A percentile compares a stretch with the other conserved stretches of the same genome.
Conservation (phyloP, 2,888 invertebrate species). For the Tholera decimalis region DNA sequence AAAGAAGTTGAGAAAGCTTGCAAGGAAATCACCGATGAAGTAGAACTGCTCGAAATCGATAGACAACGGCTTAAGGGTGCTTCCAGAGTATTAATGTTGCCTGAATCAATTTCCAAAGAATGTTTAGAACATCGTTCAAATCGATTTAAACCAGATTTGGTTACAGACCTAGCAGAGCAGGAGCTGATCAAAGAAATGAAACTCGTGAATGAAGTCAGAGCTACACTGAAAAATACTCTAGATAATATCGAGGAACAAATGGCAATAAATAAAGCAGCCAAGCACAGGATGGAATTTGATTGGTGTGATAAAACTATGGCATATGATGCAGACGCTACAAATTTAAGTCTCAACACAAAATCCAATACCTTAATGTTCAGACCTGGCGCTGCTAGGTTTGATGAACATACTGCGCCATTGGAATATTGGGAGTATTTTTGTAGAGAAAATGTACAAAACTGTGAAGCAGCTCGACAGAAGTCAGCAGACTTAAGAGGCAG, state of each 20-base stretch:
- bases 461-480: constrained; percentile 94
- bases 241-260: constrained; percentile 94
- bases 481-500: constrained; percentile 94
- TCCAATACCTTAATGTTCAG: constrained; percentile 94
- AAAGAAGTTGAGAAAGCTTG: constrained; percentile 91
- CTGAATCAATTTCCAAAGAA: constrained; percentile 94
- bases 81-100: constrained; percentile 93
- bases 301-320: constrained; percentile 98
- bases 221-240: constrained; percentile 92
- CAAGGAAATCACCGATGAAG: constrained; percentile 93
- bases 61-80: constrained; percentile 93
- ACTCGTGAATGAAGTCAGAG: constrained; percentile 93
- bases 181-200: constrained; percentile 84
- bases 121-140: constrained; percentile 93
- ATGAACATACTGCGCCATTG: constrained; percentile 93
- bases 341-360: constrained; percentile 93
- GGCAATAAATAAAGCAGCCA: constrained; percentile 94
- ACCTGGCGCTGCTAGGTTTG: constrained; percentile 95
- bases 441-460: constrained; percentile 94
- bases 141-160: constrained; percentile 94
- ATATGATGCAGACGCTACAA: constrained; percentile 94
- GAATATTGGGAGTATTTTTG: constrained; percentile 97
- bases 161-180: constrained; percentile 94
- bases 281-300: constrained; percentile 96
- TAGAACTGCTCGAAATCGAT: constrained; percentile 93